Evolutionary conservation across 2,113 vertebrate genomes (phyloP).

Genomic region (Sturnira hondurensis): DNA sequence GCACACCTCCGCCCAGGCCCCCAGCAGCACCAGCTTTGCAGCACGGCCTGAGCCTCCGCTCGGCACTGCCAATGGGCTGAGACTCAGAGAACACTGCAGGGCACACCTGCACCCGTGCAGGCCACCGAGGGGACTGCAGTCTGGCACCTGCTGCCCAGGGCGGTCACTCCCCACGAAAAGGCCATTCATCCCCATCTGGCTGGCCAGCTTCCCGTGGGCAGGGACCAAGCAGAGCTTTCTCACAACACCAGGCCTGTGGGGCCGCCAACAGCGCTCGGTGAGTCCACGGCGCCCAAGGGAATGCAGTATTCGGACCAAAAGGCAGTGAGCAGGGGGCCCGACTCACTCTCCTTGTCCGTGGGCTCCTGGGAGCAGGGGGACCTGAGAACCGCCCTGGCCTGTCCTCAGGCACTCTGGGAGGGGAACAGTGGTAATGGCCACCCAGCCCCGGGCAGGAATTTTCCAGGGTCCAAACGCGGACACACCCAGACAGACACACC

Average conservation of each 20-base stretch:
- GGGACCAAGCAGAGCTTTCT: not conserved
- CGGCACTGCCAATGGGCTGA: not conserved
- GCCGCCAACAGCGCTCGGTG: not conserved
- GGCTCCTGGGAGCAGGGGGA: not conserved
- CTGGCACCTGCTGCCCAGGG: not conserved
- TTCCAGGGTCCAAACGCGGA: not conserved
- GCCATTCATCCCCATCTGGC: fast-evolving
- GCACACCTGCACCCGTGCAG: not conserved
- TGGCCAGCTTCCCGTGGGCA: fast-evolving
- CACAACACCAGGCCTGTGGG: fast-evolving
- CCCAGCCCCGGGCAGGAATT: not conserved
- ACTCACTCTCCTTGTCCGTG: not conserved
- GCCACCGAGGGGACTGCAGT: not conserved
- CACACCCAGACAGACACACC: not conserved
- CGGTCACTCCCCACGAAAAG: not conserved
- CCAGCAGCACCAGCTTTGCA: too few species aligned
- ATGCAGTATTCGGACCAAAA: too few species aligned
- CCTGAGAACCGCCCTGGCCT: not conserved
- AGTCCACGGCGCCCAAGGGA: not conserved
- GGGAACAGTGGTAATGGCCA: fast-evolving
- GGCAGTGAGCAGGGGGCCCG: too few species aligned
- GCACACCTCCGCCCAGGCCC: too few species aligned
- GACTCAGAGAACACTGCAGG: not conserved
- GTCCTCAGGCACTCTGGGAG: not conserved
- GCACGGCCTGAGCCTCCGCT: not conserved